These are phyloP conservation scores for Oceanites oceanicus DNA, from an alignment of 2,113 vertebrate species.

Conservation along the genomic window DNA sequence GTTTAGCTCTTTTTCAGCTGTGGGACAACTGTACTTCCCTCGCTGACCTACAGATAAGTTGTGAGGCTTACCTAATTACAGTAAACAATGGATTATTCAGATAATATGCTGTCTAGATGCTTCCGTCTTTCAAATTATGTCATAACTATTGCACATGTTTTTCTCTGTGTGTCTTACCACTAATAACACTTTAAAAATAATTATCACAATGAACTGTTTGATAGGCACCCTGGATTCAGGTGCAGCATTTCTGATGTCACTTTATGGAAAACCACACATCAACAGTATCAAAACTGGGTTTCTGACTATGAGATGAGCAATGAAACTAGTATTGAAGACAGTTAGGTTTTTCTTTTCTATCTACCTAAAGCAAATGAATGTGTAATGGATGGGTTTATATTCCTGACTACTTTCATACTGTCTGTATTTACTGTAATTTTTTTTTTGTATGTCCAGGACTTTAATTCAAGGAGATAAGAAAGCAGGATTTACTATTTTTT, in stretches of 20 bases:
- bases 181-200: neutral
- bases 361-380: neutral
- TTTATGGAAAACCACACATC: neutral
- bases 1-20: neutral
- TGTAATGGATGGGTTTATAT: neutral
- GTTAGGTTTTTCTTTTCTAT: neutral
- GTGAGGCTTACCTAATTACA: neutral
- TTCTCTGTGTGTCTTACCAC: neutral
- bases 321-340: neutral
- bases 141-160: neutral
- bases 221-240: neutral
- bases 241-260: neutral
- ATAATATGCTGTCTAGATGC: neutral
- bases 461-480: slow-evolving; percentile 94
- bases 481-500: slow-evolving; percentile 94
- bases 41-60: neutral
- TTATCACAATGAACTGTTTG: neutral
- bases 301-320: neutral
- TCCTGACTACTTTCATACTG: neutral
- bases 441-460: slow-evolving; percentile 82
- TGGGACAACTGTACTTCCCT: neutral
- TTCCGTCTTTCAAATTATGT: neutral
- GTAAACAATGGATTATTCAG: neutral
- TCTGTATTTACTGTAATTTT: neutral
- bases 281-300: neutral